phyloP scores from a whole-genome alignment of 2,888 invertebrate genomes.

The Polyommatus iphigenia region DNA sequence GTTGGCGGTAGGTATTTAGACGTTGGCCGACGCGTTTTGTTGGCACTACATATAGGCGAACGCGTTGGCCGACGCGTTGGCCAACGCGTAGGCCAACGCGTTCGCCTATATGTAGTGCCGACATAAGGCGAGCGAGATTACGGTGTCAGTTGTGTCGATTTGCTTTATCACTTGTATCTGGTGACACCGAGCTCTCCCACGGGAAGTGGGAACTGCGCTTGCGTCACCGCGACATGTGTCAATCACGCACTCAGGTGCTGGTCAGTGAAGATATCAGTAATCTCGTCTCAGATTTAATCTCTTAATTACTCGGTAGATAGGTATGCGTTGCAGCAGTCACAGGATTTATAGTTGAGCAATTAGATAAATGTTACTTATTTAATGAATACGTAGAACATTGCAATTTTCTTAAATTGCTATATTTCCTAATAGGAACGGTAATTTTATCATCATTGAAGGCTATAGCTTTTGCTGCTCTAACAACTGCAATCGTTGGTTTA shows the following conservation, averaged over 20 bases:
- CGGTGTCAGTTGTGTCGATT: not conserved
- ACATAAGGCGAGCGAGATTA: slow-evolving; percentile 5
- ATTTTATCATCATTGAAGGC: not conserved
- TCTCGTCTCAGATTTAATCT: slow-evolving; percentile 7
- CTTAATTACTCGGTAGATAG: not conserved
- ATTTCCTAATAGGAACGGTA: not conserved
- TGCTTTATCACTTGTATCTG: slow-evolving; percentile 7
- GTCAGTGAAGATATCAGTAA: not conserved
- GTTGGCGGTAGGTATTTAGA: no score
- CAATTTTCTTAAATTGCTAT: not conserved
- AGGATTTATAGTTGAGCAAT: not conserved
- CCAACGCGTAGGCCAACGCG: no score
- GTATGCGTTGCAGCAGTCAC: not conserved
- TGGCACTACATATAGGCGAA: no score
- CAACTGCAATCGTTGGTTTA: not conserved
- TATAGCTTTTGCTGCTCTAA: not conserved
- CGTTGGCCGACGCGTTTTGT: no score
- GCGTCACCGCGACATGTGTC: slow-evolving; percentile 11
- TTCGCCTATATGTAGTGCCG: no score
- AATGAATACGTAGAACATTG: not conserved
- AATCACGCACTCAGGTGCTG: not conserved
- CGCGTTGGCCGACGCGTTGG: no score
- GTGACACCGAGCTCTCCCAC: slow-evolving; percentile 6
- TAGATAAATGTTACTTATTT: not conserved
- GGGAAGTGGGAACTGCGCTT: not conserved